phyloP scores from a whole-genome alignment of 2,113 vertebrate genomes.

The Mystacornis crossleyi region DNA sequence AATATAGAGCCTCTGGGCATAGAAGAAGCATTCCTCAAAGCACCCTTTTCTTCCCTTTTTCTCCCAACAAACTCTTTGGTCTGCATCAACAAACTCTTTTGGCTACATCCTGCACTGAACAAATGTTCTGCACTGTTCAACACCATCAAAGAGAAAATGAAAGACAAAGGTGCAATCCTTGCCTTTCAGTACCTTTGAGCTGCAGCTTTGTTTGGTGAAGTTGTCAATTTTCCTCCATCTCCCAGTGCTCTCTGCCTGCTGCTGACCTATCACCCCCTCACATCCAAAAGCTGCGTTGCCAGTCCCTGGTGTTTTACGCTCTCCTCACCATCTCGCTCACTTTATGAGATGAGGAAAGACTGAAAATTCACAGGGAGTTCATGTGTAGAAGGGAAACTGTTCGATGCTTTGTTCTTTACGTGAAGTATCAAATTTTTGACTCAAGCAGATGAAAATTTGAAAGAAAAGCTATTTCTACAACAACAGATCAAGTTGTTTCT shows the following conservation, averaged over 20 bases:
- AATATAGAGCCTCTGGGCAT: not conserved
- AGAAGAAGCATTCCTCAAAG: not conserved
- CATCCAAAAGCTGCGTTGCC: not conserved
- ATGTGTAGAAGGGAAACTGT: not conserved
- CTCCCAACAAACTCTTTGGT: constrained; percentile 2
- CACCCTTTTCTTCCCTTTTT: not conserved
- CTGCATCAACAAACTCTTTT: constrained; percentile 10
- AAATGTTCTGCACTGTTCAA: not conserved
- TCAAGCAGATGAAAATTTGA: not conserved
- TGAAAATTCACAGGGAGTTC: constrained; percentile 31
- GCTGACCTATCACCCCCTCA: constrained; percentile 33
- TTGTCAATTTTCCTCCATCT: constrained; percentile 34
- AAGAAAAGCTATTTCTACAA: not conserved
- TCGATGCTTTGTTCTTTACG: not conserved
- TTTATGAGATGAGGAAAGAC: constrained; percentile 9
- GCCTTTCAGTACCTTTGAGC: not conserved
- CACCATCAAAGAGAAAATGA: constrained; percentile 29
- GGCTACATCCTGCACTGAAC: constrained; percentile 20
- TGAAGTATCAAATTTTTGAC: not conserved
- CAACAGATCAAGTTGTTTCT: not conserved
- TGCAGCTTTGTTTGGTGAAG: constrained; percentile 17
- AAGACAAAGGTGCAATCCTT: constrained; percentile 24
- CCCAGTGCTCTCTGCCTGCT: constrained; percentile 7
- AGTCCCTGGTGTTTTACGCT: constrained; percentile 26
- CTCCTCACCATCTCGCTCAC: not conserved